Evolutionary conservation across 2,888 invertebrate genomes (phyloP), one percentile per base, ranked within the genome.

Genomic region (Eupithecia inturbata): DNA sequence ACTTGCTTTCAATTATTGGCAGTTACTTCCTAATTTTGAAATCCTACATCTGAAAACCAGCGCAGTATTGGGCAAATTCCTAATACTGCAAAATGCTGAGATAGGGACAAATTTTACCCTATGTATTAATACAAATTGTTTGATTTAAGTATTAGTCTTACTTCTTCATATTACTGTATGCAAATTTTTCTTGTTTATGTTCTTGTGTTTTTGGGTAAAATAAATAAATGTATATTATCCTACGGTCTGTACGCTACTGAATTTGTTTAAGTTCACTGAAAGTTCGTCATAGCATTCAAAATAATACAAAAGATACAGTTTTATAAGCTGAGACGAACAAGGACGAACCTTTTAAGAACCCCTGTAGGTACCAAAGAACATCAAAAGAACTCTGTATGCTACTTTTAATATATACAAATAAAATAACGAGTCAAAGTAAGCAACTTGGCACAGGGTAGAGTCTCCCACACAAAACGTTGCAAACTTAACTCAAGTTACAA

Each of bases 401-500:
- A 22, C 26, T 26, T 26, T 57, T 4, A 26, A 26, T 26, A 26
- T 14, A 57, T 22, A 26, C 4, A 57, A 57, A 57, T 57, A 57
- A 57, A 57, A 57, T 26, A 14, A 26, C 53, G 22, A 53, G n/a
- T 10, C 22, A 26, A 26, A 57, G 22, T 57, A 22, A 57, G 57
- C 57, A 57, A 57, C 57, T 57, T 57, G 57, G 57, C 57, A 57
- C 22, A 57, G 57, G 12, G 57, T 57, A 57, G 22, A 53, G 26
- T 57, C 26, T 26, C 57, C 57, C 22, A 53, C 22, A 53, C 53
- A 53, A 53, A 53, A 53, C 53, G 22, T 53, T 53, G 53, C 53
- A 53, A 57, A 57, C 57, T 57, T 57, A 57, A 26, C 2, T 5
- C 12, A 57, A 57, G 26, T 57, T 57, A 4, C 26, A 57, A 57